Evolutionary conservation across 2,888 invertebrate genomes (phyloP), one percentile per base, ranked within the genome.

Genomic region (Lasioglossum lativentre): DNA sequence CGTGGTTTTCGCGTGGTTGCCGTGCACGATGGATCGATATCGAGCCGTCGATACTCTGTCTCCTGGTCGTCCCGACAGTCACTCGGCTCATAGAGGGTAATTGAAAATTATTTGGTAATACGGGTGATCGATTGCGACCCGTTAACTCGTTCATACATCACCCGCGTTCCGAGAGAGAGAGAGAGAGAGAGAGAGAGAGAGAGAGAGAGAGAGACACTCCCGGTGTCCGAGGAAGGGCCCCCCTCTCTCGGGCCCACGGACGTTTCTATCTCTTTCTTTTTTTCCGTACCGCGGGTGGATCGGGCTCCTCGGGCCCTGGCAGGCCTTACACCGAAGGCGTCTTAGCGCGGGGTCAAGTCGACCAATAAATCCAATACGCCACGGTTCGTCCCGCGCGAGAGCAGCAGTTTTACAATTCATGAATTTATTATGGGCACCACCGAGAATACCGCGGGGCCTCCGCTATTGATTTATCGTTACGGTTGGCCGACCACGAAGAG

Each of bases 281-380:
- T 56, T 56, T 56, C n/a, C 56, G 56, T n/a, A n/a, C 56, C 47
- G 66, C 38, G 70, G 38, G 38, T 38, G 19, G 70, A 70, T 40
- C 70, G 70, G n/a, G 70, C 70, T 78, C 56, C 76, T 76, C 80
- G 73, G 70, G 81, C 88, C 12, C 63, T 80, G 73, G 84, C 86
- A 72, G 74, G 80, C 78, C 85, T 88, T 87, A 88, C 87, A 56
- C 56, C 56, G 90, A 89, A 71, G 90, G 91, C 92, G 93, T 93
- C 94, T 94, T 93, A 92, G 93, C 90, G 93, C 90, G 92, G 93
- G 94, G 94, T 94, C 94, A 94, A 94, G 94, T 94, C 94, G 94
- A 92, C 94, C 94, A 94, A 94, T 94, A 94, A 94, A 94, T 94
- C 94, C 94, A 94, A 94, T 94, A 93, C 92, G 93, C 94, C 94